phyloP scores from a whole-genome alignment of 2,113 vertebrate species.

The Scomber japonicus region DNA sequence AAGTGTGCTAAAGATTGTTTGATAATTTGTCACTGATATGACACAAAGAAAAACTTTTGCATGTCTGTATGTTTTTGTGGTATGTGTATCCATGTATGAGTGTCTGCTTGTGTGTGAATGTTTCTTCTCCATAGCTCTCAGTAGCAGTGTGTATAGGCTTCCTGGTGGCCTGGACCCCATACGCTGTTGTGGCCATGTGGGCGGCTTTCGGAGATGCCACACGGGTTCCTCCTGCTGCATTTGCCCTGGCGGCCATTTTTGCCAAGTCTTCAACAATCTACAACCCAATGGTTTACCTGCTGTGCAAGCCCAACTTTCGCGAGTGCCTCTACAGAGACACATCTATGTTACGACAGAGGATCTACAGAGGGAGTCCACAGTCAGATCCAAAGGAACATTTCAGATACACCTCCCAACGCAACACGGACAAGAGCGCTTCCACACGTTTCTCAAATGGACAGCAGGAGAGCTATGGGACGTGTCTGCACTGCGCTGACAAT shows the following conservation, averaged over 20 bases:
- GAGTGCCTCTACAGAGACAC: conserved; percentile 79
- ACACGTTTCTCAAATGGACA: conserved; percentile 76
- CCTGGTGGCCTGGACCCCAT: conserved; percentile 88
- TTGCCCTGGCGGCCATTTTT: conserved; percentile 83
- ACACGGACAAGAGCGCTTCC: conserved; percentile 66
- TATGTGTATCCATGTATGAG: neutral
- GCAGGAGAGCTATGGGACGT: conserved; percentile 70
- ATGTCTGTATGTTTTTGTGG: neutral
- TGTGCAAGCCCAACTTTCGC: conserved; percentile 89
- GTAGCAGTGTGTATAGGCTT: conserved; percentile 88
- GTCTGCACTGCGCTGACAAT: conserved; percentile 63
- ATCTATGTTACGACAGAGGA: conserved; percentile 67
- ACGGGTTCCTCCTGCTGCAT: conserved; percentile 80
- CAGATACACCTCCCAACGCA: conserved; percentile 43
- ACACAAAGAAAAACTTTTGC: conserved; percentile 2
- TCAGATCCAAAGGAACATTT: conserved; percentile 37
- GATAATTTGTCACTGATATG: neutral
- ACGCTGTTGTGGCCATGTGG: conserved; percentile 86
- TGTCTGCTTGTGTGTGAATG: conserved; percentile 1
- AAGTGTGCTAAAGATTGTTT: neutral
- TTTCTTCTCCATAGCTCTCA: conserved; percentile 81
- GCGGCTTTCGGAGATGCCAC: conserved; percentile 81
- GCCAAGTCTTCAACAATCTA: conserved; percentile 90
- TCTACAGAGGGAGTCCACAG: conserved; percentile 68
- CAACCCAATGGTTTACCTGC: conserved; percentile 88